phyloP scores from a whole-genome alignment of 1,140 invertebrate species.

The Monochamus saltuarius region DNA sequence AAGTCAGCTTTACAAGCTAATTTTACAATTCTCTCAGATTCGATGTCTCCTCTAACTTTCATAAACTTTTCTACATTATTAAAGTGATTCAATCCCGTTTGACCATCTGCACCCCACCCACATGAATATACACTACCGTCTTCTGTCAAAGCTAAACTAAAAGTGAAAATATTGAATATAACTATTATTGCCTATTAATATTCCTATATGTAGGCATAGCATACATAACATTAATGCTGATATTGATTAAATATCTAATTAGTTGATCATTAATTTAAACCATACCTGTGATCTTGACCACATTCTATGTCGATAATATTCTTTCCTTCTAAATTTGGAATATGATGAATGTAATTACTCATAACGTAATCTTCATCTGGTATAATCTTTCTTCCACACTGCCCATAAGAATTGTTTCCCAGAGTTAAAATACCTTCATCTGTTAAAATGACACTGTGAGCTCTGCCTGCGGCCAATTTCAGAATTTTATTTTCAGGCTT shows the following conservation, averaged over 20 bases:
- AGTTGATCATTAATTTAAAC: too few species aligned
- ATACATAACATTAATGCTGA: too few species aligned
- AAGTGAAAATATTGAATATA: conserved; percentile 13
- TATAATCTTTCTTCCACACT: conserved; percentile 86
- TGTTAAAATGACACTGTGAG: conserved; percentile 82
- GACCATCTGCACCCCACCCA: conserved; percentile 94
- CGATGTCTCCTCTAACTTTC: conserved; percentile 77
- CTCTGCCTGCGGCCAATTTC: conserved; percentile 78
- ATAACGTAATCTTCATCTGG: conserved; percentile 73
- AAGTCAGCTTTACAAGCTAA: conserved; percentile 81
- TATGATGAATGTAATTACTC: conserved; percentile 66
- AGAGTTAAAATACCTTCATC: conserved; percentile 79
- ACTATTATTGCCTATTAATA: too few species aligned
- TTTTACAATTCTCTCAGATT: conserved; percentile 79
- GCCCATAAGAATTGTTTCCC: conserved; percentile 93
- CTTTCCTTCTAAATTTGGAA: conserved; percentile 63
- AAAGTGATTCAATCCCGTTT: conserved; percentile 82
- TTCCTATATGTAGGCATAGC: too few species aligned
- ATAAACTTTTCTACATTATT: conserved; percentile 61
- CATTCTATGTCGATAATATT: conserved; percentile 71
- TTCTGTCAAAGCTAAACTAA: conserved; percentile 77
- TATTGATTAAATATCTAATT: too few species aligned
- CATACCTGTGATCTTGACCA: conserved; percentile 84
- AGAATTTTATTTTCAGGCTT: conserved; percentile 56
- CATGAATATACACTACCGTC: conserved; percentile 82